A percentile compares a stretch with the other conserved stretches of the same genome.
Conservation (phyloP, 2,797 vertebrate species). For the Fratercula arctica region DNA sequence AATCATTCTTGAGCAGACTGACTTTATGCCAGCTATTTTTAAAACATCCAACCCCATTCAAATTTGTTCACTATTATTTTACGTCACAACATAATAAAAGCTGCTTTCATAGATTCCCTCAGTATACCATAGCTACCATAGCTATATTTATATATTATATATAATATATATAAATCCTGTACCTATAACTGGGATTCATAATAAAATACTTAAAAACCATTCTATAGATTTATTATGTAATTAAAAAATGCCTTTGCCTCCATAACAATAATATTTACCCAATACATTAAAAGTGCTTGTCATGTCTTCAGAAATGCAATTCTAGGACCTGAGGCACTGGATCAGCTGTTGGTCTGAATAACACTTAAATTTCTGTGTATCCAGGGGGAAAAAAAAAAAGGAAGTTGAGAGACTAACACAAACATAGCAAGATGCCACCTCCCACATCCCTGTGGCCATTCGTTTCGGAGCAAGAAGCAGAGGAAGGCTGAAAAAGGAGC, state of each 20-base stretch:
- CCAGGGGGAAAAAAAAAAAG: not conserved
- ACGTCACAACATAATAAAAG: not conserved
- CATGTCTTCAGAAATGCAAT: not conserved
- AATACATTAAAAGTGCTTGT: not conserved
- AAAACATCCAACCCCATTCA: not conserved
- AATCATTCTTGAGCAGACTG: not conserved
- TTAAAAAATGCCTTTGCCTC: not conserved
- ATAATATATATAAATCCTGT: constrained; percentile 2
- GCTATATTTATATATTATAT: constrained; percentile 1
- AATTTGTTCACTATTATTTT: not conserved
- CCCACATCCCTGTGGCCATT: not conserved
- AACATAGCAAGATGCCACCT: not conserved
- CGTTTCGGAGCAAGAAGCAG: not conserved
- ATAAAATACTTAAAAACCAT: constrained; percentile 40
- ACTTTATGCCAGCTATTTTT: not conserved
- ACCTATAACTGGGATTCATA: not conserved
- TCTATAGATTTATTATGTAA: not conserved
- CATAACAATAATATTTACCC: not conserved
- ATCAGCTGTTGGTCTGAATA: not conserved
- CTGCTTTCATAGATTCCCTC: not conserved
- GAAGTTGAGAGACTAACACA: not conserved
- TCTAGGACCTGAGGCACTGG: not conserved
- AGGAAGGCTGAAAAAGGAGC: not conserved
- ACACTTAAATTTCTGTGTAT: not conserved
- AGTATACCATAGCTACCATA: not conserved